phyloP scores from a whole-genome alignment of 2,888 invertebrate species.

The Hypomecis punctinalis region DNA sequence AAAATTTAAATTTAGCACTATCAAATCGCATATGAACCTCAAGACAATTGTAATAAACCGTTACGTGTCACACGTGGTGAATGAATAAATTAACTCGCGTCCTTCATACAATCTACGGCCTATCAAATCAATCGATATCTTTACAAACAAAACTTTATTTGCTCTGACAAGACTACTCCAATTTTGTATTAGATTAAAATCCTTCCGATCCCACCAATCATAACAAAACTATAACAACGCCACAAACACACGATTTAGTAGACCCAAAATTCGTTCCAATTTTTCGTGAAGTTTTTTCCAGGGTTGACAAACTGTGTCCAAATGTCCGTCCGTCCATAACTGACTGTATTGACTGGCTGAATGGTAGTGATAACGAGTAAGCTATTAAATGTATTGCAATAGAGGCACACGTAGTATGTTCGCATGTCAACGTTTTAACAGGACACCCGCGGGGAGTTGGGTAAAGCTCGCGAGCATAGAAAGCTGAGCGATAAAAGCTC shows the following conservation, averaged over 20 bases:
- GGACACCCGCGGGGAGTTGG: slow-evolving; percentile 59
- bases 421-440: slow-evolving; percentile 45
- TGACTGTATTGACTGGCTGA: slow-evolving; percentile 68
- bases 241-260: not conserved
- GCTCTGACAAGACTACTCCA: not conserved
- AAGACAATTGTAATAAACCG: not conserved
- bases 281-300: slow-evolving; percentile 7
- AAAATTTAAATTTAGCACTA: too few species aligned
- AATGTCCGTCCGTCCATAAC: slow-evolving; percentile 50
- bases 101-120: slow-evolving; percentile 26
- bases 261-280: not conserved
- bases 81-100: slow-evolving; percentile 6
- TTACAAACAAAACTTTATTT: slow-evolving; percentile 10
- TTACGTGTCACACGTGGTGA: not conserved
- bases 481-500: slow-evolving; percentile 30
- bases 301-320: slow-evolving; percentile 21
- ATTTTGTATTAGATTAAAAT: not conserved
- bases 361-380: slow-evolving; percentile 63
- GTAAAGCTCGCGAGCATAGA: slow-evolving; percentile 47
- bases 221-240: not conserved
- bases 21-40: not conserved
- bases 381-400: slow-evolving; percentile 58
- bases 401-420: slow-evolving; percentile 48
- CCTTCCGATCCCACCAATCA: not conserved
- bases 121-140: slow-evolving; percentile 28